phyloP scores from a whole-genome alignment of 2,888 invertebrate species.

The Drosophila subsilvestris region DNA sequence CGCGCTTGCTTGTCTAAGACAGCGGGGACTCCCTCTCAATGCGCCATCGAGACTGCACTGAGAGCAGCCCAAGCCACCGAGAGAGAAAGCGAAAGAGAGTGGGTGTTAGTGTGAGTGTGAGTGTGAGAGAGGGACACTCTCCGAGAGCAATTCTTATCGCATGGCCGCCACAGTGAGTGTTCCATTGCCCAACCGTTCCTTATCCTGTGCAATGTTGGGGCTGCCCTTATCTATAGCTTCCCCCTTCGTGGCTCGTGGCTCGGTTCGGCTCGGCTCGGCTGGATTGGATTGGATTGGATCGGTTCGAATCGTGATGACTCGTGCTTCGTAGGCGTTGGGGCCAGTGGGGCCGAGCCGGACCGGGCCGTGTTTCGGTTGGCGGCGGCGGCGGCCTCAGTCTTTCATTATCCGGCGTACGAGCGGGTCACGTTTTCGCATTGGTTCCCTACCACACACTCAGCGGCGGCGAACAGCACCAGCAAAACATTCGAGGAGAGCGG shows the following conservation, averaged over 20 bases:
- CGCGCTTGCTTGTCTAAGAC: conserved; percentile 74
- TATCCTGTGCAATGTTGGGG: conserved; percentile 62
- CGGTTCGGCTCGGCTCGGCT: conserved; percentile 14
- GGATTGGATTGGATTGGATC: neutral
- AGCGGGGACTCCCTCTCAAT: conserved; percentile 30
- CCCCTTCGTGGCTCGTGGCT: conserved; percentile 3
- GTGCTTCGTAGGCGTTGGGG: conserved; percentile 40
- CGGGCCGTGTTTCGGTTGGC: conserved; percentile 26
- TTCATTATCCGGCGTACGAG: conserved; percentile 69
- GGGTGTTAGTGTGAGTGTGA: conserved; percentile 6
- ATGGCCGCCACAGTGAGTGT: conserved; percentile 37
- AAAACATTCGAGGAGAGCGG: conserved; percentile 34
- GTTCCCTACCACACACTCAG: conserved; percentile 38
- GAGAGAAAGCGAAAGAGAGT: conserved; percentile 1
- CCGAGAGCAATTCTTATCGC: conserved; percentile 60
- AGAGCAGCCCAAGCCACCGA: conserved; percentile 4
- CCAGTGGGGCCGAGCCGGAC: conserved; percentile 46
- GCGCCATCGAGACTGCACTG: conserved; percentile 55
- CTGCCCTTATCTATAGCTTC: conserved; percentile 57
- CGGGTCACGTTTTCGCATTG: conserved; percentile 63
- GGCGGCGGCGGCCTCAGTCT: conserved; percentile 55
- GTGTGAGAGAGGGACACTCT: neutral
- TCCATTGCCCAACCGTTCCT: conserved; percentile 64
- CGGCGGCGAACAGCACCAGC: conserved; percentile 32
- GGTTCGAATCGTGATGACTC: conserved; percentile 1